Conservation (phyloP, 2,797 vertebrate genomes). For the Myoxocephalus aenaeus region DNA sequence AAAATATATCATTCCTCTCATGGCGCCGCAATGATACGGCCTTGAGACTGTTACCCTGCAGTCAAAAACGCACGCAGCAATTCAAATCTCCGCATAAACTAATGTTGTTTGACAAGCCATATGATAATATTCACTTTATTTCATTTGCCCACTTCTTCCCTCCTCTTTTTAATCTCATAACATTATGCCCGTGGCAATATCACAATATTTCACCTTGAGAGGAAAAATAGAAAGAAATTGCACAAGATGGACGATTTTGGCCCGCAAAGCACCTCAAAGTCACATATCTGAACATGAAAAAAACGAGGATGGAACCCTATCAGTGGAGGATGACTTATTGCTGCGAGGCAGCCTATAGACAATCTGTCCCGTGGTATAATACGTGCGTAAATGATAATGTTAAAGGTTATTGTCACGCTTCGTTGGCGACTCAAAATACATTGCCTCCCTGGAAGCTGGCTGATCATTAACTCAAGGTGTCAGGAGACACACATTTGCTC, state of each 20-base stretch:
- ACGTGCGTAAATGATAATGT: constrained; percentile 83
- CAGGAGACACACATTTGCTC: constrained; percentile 76
- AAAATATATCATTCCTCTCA: constrained; percentile 57
- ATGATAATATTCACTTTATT: constrained; percentile 72
- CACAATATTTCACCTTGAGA: constrained; percentile 79
- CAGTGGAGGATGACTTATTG: constrained; percentile 78
- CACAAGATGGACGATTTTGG: constrained; percentile 77
- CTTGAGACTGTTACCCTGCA: constrained; percentile 51
- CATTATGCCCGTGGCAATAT: constrained; percentile 62
- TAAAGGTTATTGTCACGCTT: constrained; percentile 87
- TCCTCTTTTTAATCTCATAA: constrained; percentile 67
- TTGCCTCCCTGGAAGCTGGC: constrained; percentile 70
- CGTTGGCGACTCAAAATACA: constrained; percentile 76
- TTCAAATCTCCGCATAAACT: constrained; percentile 57
- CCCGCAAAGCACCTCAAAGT: constrained; percentile 75
- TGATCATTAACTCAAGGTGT: constrained; percentile 85
- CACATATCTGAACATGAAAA: constrained; percentile 70
- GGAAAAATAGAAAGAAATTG: constrained; percentile 57
- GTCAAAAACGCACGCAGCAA: constrained; percentile 50
- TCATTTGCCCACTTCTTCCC: constrained; percentile 48
- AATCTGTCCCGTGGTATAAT: constrained; percentile 80
- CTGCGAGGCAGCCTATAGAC: constrained; percentile 75
- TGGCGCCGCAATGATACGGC: constrained; percentile 34
- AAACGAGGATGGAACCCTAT: constrained; percentile 69
- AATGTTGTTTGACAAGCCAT: constrained; percentile 69